Conservation (phyloP, 2,113 vertebrate genomes). For the Maccullochella peelii region DNA sequence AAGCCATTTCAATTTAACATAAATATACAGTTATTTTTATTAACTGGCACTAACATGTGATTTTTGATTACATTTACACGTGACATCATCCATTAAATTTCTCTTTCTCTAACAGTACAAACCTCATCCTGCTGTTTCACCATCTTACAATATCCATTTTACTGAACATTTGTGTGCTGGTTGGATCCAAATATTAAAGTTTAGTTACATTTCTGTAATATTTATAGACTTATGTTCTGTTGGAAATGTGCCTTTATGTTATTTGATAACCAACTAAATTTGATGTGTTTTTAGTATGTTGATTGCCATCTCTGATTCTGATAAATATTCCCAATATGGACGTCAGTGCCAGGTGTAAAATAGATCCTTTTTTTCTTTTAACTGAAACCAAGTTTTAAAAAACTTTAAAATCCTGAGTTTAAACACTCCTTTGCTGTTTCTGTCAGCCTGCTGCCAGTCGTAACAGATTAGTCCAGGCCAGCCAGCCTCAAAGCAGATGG, state of each 20-base stretch:
- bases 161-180: neutral
- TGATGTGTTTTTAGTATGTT: constrained; percentile 6
- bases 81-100: neutral
- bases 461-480: constrained; percentile 66
- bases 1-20: neutral
- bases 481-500: constrained; percentile 74
- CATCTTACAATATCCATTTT: neutral
- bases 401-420: constrained; percentile 16
- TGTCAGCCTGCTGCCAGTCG: constrained; percentile 60
- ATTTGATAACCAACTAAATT: neutral
- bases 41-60: neutral
- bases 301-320: neutral
- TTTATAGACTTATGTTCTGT: neutral
- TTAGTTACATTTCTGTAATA: neutral
- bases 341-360: neutral
- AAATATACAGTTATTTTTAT: neutral
- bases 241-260: neutral
- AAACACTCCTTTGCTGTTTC: constrained; percentile 50
- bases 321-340: constrained; percentile 6
- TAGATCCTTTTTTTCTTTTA: neutral
- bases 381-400: constrained; percentile 20
- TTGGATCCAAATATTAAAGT: neutral
- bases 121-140: neutral
- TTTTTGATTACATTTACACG: neutral
- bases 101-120: neutral